Evolutionary conservation across 2,113 vertebrate genomes (phyloP).

Genomic region (Alosa alosa): DNA sequence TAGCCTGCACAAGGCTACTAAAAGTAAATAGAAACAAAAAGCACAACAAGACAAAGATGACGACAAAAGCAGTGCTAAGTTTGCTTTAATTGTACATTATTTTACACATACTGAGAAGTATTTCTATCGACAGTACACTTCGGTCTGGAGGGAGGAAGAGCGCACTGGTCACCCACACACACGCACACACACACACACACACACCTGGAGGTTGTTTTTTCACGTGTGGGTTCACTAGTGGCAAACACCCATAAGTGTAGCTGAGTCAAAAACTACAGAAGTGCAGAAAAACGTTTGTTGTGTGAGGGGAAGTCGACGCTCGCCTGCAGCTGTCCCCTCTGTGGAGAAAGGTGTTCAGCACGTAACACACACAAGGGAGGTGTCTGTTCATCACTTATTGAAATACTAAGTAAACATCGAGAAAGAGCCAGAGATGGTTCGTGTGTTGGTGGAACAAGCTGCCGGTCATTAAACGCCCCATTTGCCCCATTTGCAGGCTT

Average conservation of each 20-base stretch:
- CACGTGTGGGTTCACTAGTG: background rate
- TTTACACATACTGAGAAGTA: constrained; percentile 68
- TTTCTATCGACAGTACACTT: constrained; percentile 58
- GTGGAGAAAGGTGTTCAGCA: background rate
- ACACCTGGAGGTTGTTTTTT: background rate
- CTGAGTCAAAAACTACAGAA: background rate
- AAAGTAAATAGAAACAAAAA: constrained; percentile 56
- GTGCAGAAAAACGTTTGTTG: background rate
- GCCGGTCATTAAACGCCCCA: background rate
- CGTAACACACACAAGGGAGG: background rate
- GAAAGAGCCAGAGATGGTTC: background rate
- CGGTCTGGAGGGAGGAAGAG: constrained; percentile 53
- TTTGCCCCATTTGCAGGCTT: background rate
- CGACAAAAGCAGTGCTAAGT: constrained; percentile 63
- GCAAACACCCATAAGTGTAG: background rate
- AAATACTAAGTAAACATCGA: background rate
- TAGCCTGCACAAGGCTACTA: constrained; percentile 63
- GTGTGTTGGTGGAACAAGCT: background rate
- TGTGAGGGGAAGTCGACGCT: background rate
- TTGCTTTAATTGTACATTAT: constrained; percentile 65
- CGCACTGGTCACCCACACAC: background rate
- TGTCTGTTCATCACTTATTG: background rate
- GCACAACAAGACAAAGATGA: constrained; percentile 55
- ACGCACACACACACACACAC: background rate
- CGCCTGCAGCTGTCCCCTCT: background rate